These are phyloP conservation scores for Idaea aversata DNA, from an alignment of 2,888 invertebrate genomes.

Conservation along the genomic window DNA sequence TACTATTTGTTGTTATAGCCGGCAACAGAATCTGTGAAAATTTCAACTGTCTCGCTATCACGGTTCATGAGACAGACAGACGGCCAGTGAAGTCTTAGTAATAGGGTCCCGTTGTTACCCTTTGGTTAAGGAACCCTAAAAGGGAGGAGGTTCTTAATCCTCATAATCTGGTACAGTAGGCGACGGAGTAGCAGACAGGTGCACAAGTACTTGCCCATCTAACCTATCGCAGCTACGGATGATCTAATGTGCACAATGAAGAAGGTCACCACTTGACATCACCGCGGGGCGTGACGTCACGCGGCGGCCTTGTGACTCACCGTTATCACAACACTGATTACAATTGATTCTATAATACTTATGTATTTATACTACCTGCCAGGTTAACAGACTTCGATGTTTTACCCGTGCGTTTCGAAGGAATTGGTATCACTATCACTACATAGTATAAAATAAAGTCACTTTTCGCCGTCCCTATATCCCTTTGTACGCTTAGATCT, in stretches of 20 bases:
- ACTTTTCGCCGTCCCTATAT: no score
- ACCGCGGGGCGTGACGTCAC: conserved; percentile 41
- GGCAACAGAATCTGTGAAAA: no score
- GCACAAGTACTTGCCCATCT: background rate
- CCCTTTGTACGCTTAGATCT: no score
- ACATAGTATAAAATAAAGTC: background rate
- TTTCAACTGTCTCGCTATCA: no score
- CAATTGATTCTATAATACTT: background rate
- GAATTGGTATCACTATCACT: background rate
- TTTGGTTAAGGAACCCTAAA: no score
- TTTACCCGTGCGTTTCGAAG: background rate
- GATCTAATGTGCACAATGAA: conserved; percentile 30
- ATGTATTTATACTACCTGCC: background rate
- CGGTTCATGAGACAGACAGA: no score
- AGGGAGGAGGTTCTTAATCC: no score
- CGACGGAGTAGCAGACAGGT: background rate
- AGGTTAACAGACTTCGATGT: background rate
- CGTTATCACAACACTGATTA: conserved; percentile 21
- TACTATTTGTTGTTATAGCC: no score
- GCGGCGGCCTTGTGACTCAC: conserved; percentile 42
- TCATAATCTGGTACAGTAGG: background rate
- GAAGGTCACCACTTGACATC: conserved; percentile 61
- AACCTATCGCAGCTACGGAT: conserved; percentile 10
- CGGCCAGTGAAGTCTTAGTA: no score
- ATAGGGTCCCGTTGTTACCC: no score